Evolutionary conservation across 2,888 invertebrate species (phyloP), one percentile per base, ranked within the genome.

Genomic region (Exocentrus adspersus): DNA sequence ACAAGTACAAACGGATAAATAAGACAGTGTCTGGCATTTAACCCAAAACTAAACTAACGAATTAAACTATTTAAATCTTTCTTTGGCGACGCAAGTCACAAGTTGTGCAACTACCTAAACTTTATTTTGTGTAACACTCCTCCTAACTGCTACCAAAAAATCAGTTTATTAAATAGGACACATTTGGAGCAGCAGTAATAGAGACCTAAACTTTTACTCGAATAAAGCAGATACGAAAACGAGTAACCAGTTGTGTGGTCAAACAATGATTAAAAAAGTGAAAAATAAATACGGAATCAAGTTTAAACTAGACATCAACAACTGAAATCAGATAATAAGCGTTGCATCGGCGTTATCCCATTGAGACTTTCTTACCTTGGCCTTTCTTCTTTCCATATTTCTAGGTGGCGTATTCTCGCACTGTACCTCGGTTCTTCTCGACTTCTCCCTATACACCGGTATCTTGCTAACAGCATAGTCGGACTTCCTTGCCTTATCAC

Each of bases 381-480:
- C 62, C 52, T 68, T 72, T n/a, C 50, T 62, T 43, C 70, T 70
- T 2, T 69, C 70, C 53, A 70, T 70, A 54, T 67, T 70, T 48
- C 65, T 75, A 21, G 82, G 82, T 10, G 81, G 81, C 21, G 80
- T 81, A 68, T 82, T 82, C 67, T 82, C 82, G 70, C 81, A 81
- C 59, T 82, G 81, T 37, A 76, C 61, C 19, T 71, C 63, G 54
- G 71, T 63, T 53, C 72, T 77, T 56, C 70, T 77, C 16, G 65
- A 51, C 51, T 74, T 77, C 14, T 79, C 78, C 69, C 77, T 79
- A 68, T 79, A 80, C 20, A 82, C 74, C 10, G 82, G 82, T 65
- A 82, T 82, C 70, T 76, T 80, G 69, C 81, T 81, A 17, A 73
- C 70, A 5, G 67, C 66, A 61, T 69, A 72, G 16, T 73, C 69